Evolutionary conservation across 2,888 invertebrate genomes (phyloP).

Genomic region (Sinelater perroti): DNA sequence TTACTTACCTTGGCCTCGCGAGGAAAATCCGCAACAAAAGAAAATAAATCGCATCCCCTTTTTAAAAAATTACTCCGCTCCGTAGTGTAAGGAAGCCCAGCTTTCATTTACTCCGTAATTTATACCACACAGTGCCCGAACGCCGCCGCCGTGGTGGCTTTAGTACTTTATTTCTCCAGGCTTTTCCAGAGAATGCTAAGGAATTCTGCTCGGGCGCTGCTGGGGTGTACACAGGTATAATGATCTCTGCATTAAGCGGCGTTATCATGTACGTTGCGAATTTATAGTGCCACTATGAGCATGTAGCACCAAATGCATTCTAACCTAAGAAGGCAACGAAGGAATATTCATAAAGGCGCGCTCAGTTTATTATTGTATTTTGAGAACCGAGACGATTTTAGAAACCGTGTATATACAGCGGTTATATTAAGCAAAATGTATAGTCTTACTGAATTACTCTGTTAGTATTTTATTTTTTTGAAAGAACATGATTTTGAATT

Average conservation of each 20-base stretch:
- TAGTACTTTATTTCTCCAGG: slow-evolving; percentile 2
- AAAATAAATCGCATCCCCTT: slow-evolving; percentile 41
- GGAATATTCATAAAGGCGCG: no score
- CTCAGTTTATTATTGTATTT: no score
- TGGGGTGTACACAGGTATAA: slow-evolving; percentile 10
- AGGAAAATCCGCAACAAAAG: slow-evolving; percentile 41
- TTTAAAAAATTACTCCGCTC: slow-evolving; percentile 31
- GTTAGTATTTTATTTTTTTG: no score
- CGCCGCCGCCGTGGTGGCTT: slow-evolving; percentile 2
- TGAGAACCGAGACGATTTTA: no score
- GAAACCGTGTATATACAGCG: no score
- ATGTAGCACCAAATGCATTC: no score
- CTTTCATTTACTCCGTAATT: slow-evolving; percentile 26
- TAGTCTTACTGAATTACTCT: no score
- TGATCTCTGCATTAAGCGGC: slow-evolving; percentile 12
- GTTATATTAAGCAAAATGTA: no score
- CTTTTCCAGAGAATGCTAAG: slow-evolving; percentile 14
- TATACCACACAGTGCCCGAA: slow-evolving; percentile 24
- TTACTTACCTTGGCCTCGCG: slow-evolving; percentile 34
- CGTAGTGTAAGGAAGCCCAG: slow-evolving; percentile 23
- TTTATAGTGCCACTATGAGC: no score
- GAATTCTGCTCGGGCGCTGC: slow-evolving; percentile 20
- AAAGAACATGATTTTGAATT: no score
- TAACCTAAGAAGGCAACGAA: no score
- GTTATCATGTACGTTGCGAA: background rate